Percentiles rank a stretch among this genome's conserved stretches.
These are phyloP conservation scores for Heliconius erato DNA, from an alignment of 2,888 invertebrate species.

Conservation along the genomic window DNA sequence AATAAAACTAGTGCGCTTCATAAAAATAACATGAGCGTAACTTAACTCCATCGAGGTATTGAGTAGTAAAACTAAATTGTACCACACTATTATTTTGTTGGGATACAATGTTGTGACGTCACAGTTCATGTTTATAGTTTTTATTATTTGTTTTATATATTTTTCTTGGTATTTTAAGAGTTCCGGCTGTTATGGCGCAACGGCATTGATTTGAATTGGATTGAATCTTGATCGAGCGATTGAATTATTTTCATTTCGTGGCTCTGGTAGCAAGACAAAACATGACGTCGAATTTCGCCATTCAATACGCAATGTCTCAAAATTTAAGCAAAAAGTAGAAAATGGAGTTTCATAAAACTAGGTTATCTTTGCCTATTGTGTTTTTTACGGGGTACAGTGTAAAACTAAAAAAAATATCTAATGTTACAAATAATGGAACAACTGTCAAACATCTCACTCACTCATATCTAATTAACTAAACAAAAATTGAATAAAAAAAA, in stretches of 20 bases:
- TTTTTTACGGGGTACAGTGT: background rate
- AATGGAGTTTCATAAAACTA: no score
- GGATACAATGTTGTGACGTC: background rate
- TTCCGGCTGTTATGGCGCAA: no score
- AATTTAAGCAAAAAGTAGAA: no score
- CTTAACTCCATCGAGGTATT: conserved; percentile 9
- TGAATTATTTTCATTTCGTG: no score
- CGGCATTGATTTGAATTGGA: no score
- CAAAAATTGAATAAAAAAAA: conserved; percentile 20
- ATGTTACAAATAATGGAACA: background rate
- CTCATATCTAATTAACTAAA: conserved; percentile 15
- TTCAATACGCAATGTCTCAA: no score
- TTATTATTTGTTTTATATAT: no score
- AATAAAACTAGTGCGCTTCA: conserved; percentile 23
- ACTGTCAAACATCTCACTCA: background rate
- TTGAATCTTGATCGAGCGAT: no score
- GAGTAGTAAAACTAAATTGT: background rate
- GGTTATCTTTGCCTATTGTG: no score
- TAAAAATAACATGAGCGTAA: conserved; percentile 23
- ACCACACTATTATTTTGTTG: background rate
- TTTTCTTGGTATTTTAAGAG: no score
- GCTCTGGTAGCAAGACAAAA: no score
- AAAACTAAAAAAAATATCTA: background rate
- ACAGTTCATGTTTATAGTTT: background rate
- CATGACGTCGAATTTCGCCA: no score